Base-by-base conservation (phyloP, 2,888 invertebrate species). In the Hyles lineata region DNA sequence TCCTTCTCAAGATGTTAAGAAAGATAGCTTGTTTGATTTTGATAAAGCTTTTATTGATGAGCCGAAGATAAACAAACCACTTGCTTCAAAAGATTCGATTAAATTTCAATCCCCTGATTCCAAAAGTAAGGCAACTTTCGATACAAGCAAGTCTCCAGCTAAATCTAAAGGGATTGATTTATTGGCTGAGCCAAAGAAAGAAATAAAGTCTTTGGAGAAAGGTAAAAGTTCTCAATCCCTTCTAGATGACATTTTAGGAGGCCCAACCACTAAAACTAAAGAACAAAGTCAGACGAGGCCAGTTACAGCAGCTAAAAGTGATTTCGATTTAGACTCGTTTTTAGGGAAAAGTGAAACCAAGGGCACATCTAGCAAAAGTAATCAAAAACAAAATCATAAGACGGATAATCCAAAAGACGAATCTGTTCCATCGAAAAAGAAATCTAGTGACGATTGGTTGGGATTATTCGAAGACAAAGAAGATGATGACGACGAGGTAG, bases 241-340 rank as follows among this genome's bases (percentile, higher is more conserved):
- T 76, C 82, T 95, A 69, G 93, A 95, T 71, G 96, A 96, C 84
- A 95, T 96, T 76, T 87, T 96, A 73, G 96, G 96, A 29, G 89
- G 92, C 9, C 85, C 95, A 55, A 85, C 91, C 5, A 82, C 82
- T 62, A 92, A 92, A 85, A 77, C 84, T 7, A 79, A 74, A 15
- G 78, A 77, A 15, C 78, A 84, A 6, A 84, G 72, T 73, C 86
- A 85, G 79, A 77, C 81, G 3, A 83, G 84, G 75, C 86, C 89
- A 9, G 74, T 80, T 5, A 88, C 87, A 70, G 83, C 85, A 52
- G 78, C 78, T 15, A 92, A 90, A 80, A 90, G 83, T 76, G 90
- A 92, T 32, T 90, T 91, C 74, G 88, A 92, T 79, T 87, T 94
- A 52, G 90, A 92, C 76, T 86, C 87, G 5, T 85, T 93, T 76